These are phyloP conservation scores for Catocala sponsa DNA, from an alignment of 2,888 invertebrate species.

Conservation along the genomic window DNA sequence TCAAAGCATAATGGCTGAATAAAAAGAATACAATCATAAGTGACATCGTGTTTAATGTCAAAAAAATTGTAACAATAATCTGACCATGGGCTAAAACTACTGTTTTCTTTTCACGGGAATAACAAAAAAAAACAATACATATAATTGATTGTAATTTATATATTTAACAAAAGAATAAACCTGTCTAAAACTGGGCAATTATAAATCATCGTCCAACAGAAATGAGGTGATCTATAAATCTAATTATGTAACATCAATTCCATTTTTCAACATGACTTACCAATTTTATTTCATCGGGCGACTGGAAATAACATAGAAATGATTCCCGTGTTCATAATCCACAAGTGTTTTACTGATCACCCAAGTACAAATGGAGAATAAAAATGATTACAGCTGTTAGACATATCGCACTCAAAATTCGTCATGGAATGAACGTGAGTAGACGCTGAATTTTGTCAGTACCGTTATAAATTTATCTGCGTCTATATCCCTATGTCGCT, in stretches of 20 bases:
- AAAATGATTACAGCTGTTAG: slow-evolving; percentile 14
- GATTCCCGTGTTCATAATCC: slow-evolving; percentile 12
- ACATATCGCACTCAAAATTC: slow-evolving; percentile 12
- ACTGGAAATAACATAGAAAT: slow-evolving; percentile 14
- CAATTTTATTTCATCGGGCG: slow-evolving; percentile 5
- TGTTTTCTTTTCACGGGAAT: neutral
- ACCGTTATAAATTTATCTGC: too few relatives aligned
- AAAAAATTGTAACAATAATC: slow-evolving; percentile 21
- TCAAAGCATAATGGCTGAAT: neutral
- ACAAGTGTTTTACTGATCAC: slow-evolving; percentile 16
- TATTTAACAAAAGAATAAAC: slow-evolving; percentile 11
- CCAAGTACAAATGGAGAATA: slow-evolving; percentile 7
- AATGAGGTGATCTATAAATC: slow-evolving; percentile 53
- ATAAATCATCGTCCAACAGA: slow-evolving; percentile 55
- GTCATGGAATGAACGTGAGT: slow-evolving; percentile 18
- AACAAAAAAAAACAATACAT: too few relatives aligned
- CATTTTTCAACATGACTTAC: neutral
- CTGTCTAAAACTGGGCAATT: slow-evolving; percentile 62
- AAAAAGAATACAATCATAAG: neutral
- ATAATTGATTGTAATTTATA: too few relatives aligned
- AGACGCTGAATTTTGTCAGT: neutral
- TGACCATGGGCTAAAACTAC: slow-evolving; percentile 7
- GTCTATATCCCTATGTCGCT: too few relatives aligned
- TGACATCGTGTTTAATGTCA: slow-evolving; percentile 19
- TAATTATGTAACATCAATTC: slow-evolving; percentile 8